phyloP scores from a whole-genome alignment of 2,113 vertebrate genomes.

The Boleophthalmus pectinirostris region DNA sequence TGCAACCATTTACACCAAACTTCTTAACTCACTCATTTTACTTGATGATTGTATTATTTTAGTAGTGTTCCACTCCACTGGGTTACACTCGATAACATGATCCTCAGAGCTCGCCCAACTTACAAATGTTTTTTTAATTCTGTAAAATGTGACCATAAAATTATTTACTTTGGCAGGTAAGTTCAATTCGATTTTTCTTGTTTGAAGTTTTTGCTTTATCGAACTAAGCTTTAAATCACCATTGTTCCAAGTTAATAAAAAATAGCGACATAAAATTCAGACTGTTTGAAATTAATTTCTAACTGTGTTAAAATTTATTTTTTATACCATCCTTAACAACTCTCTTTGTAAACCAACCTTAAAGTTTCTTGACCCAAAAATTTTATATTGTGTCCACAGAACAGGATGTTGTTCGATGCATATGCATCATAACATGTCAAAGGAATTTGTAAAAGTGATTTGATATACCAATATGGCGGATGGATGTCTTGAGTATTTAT shows the following conservation, averaged over 20 bases:
- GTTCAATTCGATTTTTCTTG: neutral
- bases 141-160: conserved; percentile 42
- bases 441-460: neutral
- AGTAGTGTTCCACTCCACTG: conserved; percentile 59
- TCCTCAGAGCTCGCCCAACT: conserved; percentile 48
- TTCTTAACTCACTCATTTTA: conserved; percentile 65
- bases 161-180: conserved; percentile 4
- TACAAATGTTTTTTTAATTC: conserved; percentile 48
- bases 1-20: conserved; percentile 61
- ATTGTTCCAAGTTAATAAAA: neutral
- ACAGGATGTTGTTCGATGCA: neutral
- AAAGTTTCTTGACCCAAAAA: neutral
- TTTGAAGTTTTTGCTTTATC: neutral
- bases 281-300: neutral
- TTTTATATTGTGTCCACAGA: neutral
- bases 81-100: conserved; percentile 56
- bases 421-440: neutral
- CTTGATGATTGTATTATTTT: conserved; percentile 74
- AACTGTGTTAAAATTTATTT: no score
- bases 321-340: neutral
- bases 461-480: no score
- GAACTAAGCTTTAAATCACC: neutral
- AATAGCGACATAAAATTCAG: neutral
- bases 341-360: neutral
- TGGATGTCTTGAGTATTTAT: neutral